Conservation (phyloP, 2,797 vertebrate genomes). For the Pipistrellus nathusii region DNA sequence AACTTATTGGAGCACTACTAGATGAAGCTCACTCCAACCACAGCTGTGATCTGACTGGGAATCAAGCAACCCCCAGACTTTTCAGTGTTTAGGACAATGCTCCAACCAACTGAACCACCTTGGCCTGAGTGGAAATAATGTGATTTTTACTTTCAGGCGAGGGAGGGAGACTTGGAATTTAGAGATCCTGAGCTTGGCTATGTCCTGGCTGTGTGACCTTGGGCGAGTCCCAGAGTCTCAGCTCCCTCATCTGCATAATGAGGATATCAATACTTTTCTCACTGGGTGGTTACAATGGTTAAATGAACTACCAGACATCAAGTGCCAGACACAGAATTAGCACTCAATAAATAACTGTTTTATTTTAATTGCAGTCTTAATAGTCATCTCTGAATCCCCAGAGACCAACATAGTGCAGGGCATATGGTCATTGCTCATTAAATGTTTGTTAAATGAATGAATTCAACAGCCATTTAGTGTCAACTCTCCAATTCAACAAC, state of each 20-base stretch:
- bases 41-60: neutral
- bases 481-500: constrained; percentile 30
- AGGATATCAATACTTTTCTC: neutral
- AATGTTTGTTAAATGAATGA: constrained; percentile 31
- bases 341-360: constrained; percentile 11
- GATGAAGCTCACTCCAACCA: too few species aligned
- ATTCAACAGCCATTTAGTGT: neutral
- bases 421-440: neutral
- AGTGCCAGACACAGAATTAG: neutral
- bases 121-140: neutral
- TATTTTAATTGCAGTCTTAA: neutral
- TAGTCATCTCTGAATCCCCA: constrained; percentile 48
- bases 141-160: neutral
- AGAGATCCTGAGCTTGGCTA: neutral
- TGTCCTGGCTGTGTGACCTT: neutral
- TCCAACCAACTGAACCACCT: neutral
- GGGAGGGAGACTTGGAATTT: neutral
- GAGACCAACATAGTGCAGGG: neutral
- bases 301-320: neutral
- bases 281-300: neutral
- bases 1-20: neutral
- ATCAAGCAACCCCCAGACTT: neutral
- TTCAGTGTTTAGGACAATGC: neutral
- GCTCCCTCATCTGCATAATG: neutral
- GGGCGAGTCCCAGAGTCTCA: neutral